These are phyloP conservation scores for Vidua chalybeata DNA, from an alignment of 2,113 vertebrate species.

Conservation along the genomic window DNA sequence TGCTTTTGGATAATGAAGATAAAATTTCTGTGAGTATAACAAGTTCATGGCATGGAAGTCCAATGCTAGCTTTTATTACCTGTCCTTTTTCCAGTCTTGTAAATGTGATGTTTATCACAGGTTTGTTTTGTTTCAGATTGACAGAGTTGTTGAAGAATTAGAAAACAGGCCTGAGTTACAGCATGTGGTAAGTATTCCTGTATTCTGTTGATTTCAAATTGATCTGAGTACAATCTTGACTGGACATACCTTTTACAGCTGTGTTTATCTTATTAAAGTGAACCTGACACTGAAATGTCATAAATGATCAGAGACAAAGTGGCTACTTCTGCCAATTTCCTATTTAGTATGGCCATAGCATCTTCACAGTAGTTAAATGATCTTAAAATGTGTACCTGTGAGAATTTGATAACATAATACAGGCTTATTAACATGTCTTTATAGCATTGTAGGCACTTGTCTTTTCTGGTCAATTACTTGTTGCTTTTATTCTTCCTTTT, in stretches of 20 bases:
- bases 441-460: background rate
- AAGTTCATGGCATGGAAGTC: background rate
- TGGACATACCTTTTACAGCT: background rate
- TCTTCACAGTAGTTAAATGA: background rate
- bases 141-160: conserved; percentile 92
- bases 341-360: background rate
- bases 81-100: background rate
- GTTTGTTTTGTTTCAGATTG: conserved; percentile 78
- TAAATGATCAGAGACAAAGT: background rate
- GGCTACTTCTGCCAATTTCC: background rate
- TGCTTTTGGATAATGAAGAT: conserved; percentile 99
- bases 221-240: background rate
- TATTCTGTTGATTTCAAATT: background rate
- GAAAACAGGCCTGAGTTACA: conserved; percentile 90
- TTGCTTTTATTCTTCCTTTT: background rate
- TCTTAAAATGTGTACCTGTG: background rate
- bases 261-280: background rate
- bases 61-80: background rate
- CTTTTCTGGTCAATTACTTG: background rate
- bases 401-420: background rate
- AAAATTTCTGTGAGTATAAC: conserved; percentile 91
- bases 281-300: background rate
- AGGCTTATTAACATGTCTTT: background rate
- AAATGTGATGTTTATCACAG: background rate
- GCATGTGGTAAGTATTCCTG: conserved; percentile 82